Conservation (phyloP, 1,140 invertebrate species). For the Drosophila funebris region DNA sequence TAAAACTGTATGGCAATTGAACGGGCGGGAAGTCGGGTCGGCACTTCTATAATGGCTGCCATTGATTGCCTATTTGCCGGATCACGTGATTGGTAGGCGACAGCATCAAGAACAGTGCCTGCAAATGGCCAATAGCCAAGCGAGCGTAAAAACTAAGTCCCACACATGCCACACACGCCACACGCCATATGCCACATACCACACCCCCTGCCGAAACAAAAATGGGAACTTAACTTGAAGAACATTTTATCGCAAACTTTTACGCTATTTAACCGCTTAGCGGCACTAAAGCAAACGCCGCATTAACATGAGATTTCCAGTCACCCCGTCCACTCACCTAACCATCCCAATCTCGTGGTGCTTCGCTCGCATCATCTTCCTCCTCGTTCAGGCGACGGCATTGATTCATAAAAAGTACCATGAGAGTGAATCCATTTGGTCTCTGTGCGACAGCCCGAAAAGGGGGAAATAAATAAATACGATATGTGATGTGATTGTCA, state of each 20-base stretch:
- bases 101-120: conserved; percentile 1
- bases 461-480: conserved; percentile 49
- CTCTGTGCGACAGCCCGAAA: conserved; percentile 1
- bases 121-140: conserved; percentile 39
- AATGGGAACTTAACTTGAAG: conserved; percentile 8
- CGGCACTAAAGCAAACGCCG: conserved; percentile 63
- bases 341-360: background rate
- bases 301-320: conserved; percentile 54
- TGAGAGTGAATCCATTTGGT: conserved; percentile 28
- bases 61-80: conserved; percentile 62
- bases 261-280: conserved; percentile 77
- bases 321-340: background rate
- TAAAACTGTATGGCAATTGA: conserved; percentile 45
- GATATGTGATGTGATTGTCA: conserved; percentile 58
- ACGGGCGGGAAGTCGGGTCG: background rate
- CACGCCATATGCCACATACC: background rate
- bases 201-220: background rate
- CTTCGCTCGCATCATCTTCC: background rate
- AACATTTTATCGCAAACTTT: conserved; percentile 70
- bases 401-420: conserved; percentile 70
- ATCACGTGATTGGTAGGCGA: conserved; percentile 55
- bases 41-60: conserved; percentile 48
- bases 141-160: conserved; percentile 55
- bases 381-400: conserved; percentile 16
- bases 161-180: background rate